Conservation (phyloP, 2,888 invertebrate species). For the Germaria angustata region DNA sequence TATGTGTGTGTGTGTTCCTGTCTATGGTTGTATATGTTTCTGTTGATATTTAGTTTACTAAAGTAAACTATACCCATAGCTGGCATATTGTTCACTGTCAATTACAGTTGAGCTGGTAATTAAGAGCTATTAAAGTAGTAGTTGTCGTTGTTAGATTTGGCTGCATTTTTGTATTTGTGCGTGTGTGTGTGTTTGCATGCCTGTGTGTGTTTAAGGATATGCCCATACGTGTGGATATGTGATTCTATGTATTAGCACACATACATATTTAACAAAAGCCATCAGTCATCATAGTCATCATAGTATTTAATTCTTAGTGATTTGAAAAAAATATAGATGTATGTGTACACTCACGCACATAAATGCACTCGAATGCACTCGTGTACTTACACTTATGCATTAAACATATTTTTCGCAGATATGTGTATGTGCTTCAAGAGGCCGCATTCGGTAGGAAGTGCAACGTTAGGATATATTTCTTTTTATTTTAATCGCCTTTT, state of each 20-base stretch:
- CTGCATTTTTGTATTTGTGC: neutral
- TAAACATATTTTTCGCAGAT: no score
- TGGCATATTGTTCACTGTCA: constrained; percentile 67
- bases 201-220: neutral
- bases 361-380: neutral
- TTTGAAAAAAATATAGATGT: neutral
- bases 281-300: constrained; percentile 1
- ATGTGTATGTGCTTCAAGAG: neutral
- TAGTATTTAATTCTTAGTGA: neutral
- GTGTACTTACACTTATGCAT: no score
- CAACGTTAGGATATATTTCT: neutral
- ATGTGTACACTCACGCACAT: neutral
- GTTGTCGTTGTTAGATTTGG: constrained; percentile 47
- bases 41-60: constrained; percentile 54
- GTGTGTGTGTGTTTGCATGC: neutral
- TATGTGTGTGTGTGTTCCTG: neutral
- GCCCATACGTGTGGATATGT: neutral
- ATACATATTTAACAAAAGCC: constrained; percentile 13
- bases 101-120: constrained; percentile 67
- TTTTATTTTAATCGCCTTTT: neutral
- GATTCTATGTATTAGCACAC: neutral
- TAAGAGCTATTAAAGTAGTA: constrained; percentile 66
- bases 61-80: constrained; percentile 59
- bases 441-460: neutral
- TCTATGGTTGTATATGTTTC: neutral